Percentiles rank a stretch among this genome's conserved stretches.
phyloP scores from a whole-genome alignment of 2,113 vertebrate species.

The Chloropsis hardwickii region DNA sequence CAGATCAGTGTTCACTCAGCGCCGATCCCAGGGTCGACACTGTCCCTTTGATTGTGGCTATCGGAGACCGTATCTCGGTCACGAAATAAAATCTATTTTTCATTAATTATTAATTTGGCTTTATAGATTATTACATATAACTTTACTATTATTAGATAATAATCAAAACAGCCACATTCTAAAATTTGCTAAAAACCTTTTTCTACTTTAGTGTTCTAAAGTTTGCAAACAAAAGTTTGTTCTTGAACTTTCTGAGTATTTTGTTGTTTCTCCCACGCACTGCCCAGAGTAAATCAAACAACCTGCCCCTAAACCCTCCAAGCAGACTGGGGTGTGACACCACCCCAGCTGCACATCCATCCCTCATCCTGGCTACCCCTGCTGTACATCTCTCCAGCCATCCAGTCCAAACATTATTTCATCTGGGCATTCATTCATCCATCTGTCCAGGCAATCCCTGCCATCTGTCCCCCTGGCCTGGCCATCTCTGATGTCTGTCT shows the following conservation, averaged over 20 bases:
- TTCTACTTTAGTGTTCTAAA: background rate
- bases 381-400: background rate
- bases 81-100: too few species aligned
- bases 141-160: background rate
- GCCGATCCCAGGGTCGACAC: too few species aligned
- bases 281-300: background rate
- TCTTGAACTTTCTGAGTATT: background rate
- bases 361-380: background rate
- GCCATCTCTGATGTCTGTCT: background rate
- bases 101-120: too few species aligned
- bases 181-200: background rate
- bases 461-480: background rate
- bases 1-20: too few species aligned
- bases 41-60: too few species aligned
- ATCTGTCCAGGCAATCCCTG: background rate
- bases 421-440: background rate
- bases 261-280: background rate
- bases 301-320: background rate
- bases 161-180: background rate
- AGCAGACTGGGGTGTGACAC: background rate
- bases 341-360: background rate
- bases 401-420: background rate
- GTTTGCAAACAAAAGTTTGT: background rate
- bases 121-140: too few species aligned
- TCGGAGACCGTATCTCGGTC: too few species aligned